Evolutionary conservation across 1,140 invertebrate genomes (phyloP), one percentile per base, ranked within the genome.

Genomic region (Radopholus similis): DNA sequence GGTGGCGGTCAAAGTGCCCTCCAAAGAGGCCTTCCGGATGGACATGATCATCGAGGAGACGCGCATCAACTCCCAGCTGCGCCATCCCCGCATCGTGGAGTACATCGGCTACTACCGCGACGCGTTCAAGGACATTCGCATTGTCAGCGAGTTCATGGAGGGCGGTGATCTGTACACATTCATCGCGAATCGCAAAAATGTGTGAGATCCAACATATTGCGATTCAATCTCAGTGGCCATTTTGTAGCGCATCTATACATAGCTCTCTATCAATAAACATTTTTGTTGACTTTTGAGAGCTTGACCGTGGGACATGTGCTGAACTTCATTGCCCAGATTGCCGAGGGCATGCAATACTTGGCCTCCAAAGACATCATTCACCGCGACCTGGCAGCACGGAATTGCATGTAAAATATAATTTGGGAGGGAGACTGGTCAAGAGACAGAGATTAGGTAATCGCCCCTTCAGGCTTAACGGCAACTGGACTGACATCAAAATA

Each of bases 321-420:
- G 8, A 93, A 91, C 13, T 97, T 95, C 84, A 91, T 93, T 0
- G 95, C 91, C 83, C 94, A 97, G 87, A 90, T 97, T 3, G 92
- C 93, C 1, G 87, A 91, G 69, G 95, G 94, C 54, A 97, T 97
- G 94, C 91, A 96, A 76, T 97, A 97, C 84, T 85, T 98, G 54
- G 89, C 92, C 4, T 92, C 91, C 2, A 88, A 90, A 85, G 87
- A 91, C 88, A 95, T 93, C 81, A 68, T 98, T 49, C 95, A 98
- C 83, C 87, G 95, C 69, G 95, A 98, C 85, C 86, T 99, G 74
- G 95, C 95, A 0, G 95, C 95, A 0, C 87, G 95, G 60, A 99
- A 99, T 85, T 91, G 98, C 15, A 74, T 72, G 70, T 72, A 40
- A 42, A 21, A 49, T 40, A 13, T 58, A n/a, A 42, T 13, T 35